A percentile compares a stretch with the other conserved stretches of the same genome.
phyloP scores from a whole-genome alignment of 2,113 vertebrate species.

The Lepisosteus oculatus region DNA sequence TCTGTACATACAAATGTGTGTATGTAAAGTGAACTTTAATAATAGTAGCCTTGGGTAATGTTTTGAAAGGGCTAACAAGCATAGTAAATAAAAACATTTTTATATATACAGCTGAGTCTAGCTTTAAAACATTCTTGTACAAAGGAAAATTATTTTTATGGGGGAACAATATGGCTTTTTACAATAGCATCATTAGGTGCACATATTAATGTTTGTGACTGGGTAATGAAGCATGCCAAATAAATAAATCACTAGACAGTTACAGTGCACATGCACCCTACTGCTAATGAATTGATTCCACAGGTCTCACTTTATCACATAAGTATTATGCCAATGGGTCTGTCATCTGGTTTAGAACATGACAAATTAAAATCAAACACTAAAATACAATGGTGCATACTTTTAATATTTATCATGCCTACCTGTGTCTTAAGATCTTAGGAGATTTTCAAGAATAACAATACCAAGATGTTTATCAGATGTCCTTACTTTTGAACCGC shows the following conservation, averaged over 20 bases:
- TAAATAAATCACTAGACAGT: neutral
- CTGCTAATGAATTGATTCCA: neutral
- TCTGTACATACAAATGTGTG: no score
- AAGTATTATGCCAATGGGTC: no score
- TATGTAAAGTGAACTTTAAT: no score
- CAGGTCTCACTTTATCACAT: neutral
- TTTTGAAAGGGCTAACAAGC: neutral
- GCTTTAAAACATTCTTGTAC: neutral
- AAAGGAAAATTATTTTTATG: neutral
- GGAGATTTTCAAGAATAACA: no score
- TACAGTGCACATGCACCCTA: neutral
- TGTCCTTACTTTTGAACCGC: no score
- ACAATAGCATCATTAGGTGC: neutral
- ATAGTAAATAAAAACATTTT: neutral
- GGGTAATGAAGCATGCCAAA: neutral
- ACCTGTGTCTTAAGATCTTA: no score
- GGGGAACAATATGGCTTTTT: neutral
- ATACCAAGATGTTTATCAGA: no score
- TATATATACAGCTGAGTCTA: neutral
- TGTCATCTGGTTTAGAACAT: no score
- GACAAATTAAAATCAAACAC: no score
- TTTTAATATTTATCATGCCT: no score
- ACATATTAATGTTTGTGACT: constrained; percentile 1
- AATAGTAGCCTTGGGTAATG: no score
- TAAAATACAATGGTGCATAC: no score